Base-by-base conservation (phyloP, 2,888 invertebrate species). In the Torymus texanus region DNA sequence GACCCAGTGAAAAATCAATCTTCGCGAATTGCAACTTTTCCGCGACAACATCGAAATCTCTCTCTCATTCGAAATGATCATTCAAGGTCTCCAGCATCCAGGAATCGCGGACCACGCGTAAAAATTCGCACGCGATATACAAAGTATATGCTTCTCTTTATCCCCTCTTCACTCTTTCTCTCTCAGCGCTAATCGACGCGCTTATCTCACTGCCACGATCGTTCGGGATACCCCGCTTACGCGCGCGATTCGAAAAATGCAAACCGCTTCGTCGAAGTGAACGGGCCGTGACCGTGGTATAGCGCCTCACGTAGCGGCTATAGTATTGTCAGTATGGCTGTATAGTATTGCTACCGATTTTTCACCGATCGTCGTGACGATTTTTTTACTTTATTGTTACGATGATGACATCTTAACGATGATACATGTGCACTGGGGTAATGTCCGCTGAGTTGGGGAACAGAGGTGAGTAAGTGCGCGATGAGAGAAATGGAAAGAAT, bases 231-330 rank as follows among this genome's bases (percentile, higher is more conserved):
- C 51, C 61, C 61, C 59, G 13, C 4, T 21, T 13, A 10, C 16
- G 21, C 16, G 18, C 18, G 13, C n/a, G 14, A 53, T 66, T 24
- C 14, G 14, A 13, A n/a, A 71, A 62, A 61, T 71, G 5, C n/a
- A 13, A 13, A 66, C 29, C n/a, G 16, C 12, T 70, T 76, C 70
- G 13, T 24, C 62, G 70, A 70, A 67, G 13, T 13, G 53, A 1
- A 10, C 16, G 13, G 16, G 14, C 66, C 61, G 41, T 75, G 67
- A 67, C 66, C 68, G 75, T 5, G 53, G 16, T 8, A 62, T 2
- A 21, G 24, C 11, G 10, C 61, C 12, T 13, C 61, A 13, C 2
- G 16, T 11, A 8, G 18, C 16, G 56, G 21, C 55, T 50, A 10
- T 61, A 67, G 50, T 29, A 53, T 29, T 53, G 67, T 41, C 41